Evolutionary conservation across 2,113 vertebrate genomes (phyloP), one percentile per base, ranked within the genome.

Genomic region (Clarias batrachus): DNA sequence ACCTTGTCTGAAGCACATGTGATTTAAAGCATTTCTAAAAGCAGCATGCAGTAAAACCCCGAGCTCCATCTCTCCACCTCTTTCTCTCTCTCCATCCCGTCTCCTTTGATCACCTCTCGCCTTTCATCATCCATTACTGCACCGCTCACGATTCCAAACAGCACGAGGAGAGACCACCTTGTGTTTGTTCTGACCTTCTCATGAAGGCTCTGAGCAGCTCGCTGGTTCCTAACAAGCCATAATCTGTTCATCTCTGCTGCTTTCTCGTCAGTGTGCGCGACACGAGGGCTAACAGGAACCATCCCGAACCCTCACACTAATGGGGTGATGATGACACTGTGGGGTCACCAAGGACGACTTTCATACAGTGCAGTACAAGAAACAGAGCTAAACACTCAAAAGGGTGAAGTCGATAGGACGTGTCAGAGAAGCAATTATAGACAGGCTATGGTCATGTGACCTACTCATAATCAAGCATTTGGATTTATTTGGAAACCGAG

Each of bases 1-100:
- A 91, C 88, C 90, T 91, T 90, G 88, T 76, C 77, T 57, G 81
- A 80, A 60, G 85, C 37, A 79, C 2, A 76, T 23, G 81, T 90
- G 76, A 91, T 91, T 91, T 84, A 88, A n/a, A 84, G 74, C 60
- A 3, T 59, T 56, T 83, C 74, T 12, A 80, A 57, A 52, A 21
- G 52, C 76, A 82, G 54, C 59, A 63, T 54, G 68, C 86, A 68
- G 74, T 80, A 86, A 85, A 52, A 83, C 57, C 59, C 59, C 0
- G 52, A 83, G 57, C 27, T 71, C 71, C 62, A 48, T 66, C 56
- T 59, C 70, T 79, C 9, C 78, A 70, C 21, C 33, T 37, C 33
- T 37, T 2, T 37, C 59, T 62, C 25, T 52, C 56, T 62, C 56
- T 77, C 85, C 80, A 82, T 70, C 73, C 56, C 79, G 60, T 85